phyloP scores from a whole-genome alignment of 2,113 vertebrate species.

The Amblyopsis rosae region DNA sequence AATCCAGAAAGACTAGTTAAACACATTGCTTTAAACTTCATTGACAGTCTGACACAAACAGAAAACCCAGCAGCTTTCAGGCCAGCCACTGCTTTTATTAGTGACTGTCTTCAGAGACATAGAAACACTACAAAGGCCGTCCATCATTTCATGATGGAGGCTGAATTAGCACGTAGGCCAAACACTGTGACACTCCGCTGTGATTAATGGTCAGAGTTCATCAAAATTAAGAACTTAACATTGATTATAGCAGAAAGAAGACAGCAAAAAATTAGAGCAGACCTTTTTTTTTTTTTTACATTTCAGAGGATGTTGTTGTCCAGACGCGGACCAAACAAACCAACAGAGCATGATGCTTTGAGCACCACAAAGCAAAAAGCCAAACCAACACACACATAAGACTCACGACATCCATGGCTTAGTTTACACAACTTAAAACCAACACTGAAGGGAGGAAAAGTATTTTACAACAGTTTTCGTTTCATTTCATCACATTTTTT shows the following conservation, averaged over 20 bases:
- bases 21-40: slow-evolving; percentile 16
- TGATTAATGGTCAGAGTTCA: neutral
- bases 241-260: slow-evolving; percentile 1
- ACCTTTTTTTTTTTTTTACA: neutral
- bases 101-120: neutral
- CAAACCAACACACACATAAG: slow-evolving; percentile 40
- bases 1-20: neutral
- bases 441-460: slow-evolving; percentile 76
- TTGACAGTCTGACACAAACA: slow-evolving; percentile 14
- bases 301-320: neutral
- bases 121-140: slow-evolving; percentile 5
- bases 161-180: slow-evolving; percentile 4
- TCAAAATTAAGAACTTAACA: slow-evolving; percentile 4
- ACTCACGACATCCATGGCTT: slow-evolving; percentile 83
- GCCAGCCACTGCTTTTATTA: neutral
- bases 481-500: slow-evolving; percentile 49
- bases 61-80: too few species aligned
- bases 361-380: slow-evolving; percentile 78
- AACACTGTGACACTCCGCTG: neutral
- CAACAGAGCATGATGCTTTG: slow-evolving; percentile 1
- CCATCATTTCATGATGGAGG: neutral
- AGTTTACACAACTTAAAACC: slow-evolving; percentile 79
- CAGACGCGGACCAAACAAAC: slow-evolving; percentile 10
- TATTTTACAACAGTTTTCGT: slow-evolving; percentile 68
- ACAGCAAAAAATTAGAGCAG: neutral